Evolutionary conservation across 2,113 vertebrate species (phyloP), one percentile per base, ranked within the genome.

Genomic region (Lanius collurio): DNA sequence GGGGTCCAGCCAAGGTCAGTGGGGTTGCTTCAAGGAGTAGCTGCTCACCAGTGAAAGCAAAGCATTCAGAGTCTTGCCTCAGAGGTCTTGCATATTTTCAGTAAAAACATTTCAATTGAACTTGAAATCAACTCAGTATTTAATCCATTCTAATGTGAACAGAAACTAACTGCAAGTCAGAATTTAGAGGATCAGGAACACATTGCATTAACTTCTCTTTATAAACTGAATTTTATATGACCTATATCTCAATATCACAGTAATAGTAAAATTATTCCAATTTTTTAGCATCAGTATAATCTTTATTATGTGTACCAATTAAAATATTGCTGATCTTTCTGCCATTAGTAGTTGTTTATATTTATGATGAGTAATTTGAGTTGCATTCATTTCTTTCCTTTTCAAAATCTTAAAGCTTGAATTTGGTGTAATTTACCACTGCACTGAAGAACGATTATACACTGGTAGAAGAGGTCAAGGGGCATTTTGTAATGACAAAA

Each of bases 401-500:
- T 96, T 92, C 79, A 93, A 91, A 91, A 95, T 62, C 87, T 93
- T 95, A 57, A 96, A 99, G 98, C 98, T 99, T 94, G 98, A 99
- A 96, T 98, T 99, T 73, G 98, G 98, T 68, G 98, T 99, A 97
- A 98, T 99, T 94, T 98, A 98, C 97, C 98, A 99, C 97, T 99
- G 98, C 96, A 98, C 98, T 21, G 98, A 99, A 96, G 98, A 98
- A 94, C 98, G 98, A 39, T 97, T 99, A 91, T 99, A 99, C 96
- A 98, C 98, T 31, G 98, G 98, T 96, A 98, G 97, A 97, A 98
- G 97, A 97, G 98, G 98, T 95, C 98, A 95, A 73, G 98, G 98
- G 26, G 98, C 98, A 94, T 99, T 98, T 97, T 98, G 98, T 97
- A 98, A 99, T 52, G 97, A 98, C 93, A 98, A 98, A 96, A 98